These are phyloP conservation scores for Andricus quercusramuli DNA, from an alignment of 2,888 invertebrate species.

Conservation along the genomic window DNA sequence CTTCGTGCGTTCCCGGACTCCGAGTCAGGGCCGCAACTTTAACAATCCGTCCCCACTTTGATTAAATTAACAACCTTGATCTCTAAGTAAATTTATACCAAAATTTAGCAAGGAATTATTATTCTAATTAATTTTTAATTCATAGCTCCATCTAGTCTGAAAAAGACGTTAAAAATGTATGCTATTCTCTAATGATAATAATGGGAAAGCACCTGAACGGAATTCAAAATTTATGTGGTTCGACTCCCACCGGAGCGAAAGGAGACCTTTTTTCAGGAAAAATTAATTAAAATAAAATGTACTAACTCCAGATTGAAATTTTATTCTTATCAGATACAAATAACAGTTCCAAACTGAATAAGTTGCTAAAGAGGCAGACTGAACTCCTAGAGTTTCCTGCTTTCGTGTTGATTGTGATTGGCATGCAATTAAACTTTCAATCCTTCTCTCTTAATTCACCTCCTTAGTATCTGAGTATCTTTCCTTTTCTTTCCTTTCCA, in stretches of 20 bases:
- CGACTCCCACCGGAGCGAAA: too few species aligned
- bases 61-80: background rate
- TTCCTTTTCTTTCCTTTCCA: conserved; percentile 30
- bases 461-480: conserved; percentile 37
- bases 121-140: too few species aligned
- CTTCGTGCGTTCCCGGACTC: background rate
- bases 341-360: background rate
- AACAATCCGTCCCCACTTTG: background rate
- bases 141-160: too few species aligned
- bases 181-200: too few species aligned
- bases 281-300: too few species aligned
- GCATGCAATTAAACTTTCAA: conserved; percentile 33
- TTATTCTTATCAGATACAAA: too few species aligned
- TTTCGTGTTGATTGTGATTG: conserved; percentile 9
- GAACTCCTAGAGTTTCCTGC: background rate
- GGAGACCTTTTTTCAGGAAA: too few species aligned
- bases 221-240: too few species aligned
- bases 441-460: conserved; percentile 22
- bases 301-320: background rate
- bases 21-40: background rate
- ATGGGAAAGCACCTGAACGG: too few species aligned
- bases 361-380: background rate
- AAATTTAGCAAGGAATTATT: background rate
- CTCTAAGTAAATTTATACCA: background rate
- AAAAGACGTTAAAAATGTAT: too few species aligned